Conservation (phyloP, 1,140 invertebrate genomes). For the Dreissena polymorpha region DNA sequence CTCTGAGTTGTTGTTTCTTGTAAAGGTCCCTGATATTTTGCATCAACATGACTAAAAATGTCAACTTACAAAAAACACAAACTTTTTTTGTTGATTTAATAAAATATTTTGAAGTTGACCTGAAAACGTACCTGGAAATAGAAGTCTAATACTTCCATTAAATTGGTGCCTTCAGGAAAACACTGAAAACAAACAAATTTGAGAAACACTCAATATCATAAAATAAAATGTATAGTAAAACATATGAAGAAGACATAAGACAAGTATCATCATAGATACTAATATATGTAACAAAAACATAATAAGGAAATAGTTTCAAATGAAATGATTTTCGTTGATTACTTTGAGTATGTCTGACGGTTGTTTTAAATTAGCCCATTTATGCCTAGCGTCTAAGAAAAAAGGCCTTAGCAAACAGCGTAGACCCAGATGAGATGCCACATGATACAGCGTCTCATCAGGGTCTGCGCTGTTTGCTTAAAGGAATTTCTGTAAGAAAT, state of each 20-base stretch:
- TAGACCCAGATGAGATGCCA: no score
- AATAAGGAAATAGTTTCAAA: not conserved
- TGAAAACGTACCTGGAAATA: slow-evolving; percentile 91
- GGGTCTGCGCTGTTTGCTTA: no score
- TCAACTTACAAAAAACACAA: not conserved
- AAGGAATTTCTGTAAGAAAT: no score
- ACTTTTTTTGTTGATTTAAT: no score
- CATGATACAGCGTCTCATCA: no score
- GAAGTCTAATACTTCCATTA: slow-evolving; percentile 95
- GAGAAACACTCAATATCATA: slow-evolving; percentile 75
- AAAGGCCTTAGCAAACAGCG: no score
- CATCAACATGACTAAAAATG: no score
- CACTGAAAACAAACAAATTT: slow-evolving; percentile 63
- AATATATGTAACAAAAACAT: not conserved
- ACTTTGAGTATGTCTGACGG: not conserved
- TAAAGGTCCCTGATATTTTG: not conserved
- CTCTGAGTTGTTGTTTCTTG: no score
- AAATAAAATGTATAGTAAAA: not conserved
- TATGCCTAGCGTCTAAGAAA: no score
- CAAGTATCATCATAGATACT: not conserved
- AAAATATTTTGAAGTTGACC: not conserved
- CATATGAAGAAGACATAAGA: not conserved
- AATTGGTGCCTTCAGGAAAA: slow-evolving; percentile 70
- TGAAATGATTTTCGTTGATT: not conserved
- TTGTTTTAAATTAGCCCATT: no score